Evolutionary conservation across 2,113 vertebrate species (phyloP), one percentile per base, ranked within the genome.

Genomic region (Xyrauchen texanus): DNA sequence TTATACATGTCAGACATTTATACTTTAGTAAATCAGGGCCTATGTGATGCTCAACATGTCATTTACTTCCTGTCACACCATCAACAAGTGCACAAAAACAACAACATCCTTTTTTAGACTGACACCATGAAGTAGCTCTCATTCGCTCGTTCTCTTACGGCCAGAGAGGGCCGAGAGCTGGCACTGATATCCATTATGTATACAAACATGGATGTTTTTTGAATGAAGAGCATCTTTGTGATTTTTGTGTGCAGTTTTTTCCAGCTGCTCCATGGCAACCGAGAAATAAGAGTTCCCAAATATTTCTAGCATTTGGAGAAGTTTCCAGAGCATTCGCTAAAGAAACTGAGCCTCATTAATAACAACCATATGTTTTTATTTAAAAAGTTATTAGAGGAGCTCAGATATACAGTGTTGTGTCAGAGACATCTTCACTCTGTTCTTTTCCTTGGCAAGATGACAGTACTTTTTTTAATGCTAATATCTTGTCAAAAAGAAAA

Each of bases 211-310:
- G 15, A 47, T 6, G 15, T 45, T 63, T 63, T 34, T 34, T 34
- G 11, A 70, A 62, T 12, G 46, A 6, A 76, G 3, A 49, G 11
- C 71, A 63, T 57, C 53, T 62, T 47, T 51, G n/a, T 46, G 47
- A 65, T 47, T 57, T 83, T 77, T 15, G 57, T 45, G 71, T 58
- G 47, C 34, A 46, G 69, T 72, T n/a, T 71, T 42, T 45, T 63
- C 21, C 57, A n/a, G n/a, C 15, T 34, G 9, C 51, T 64, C 78
- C n/a, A 77, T 57, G 74, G 62, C 61, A 88, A 86, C 58, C 4
- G 10, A 9, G 45, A 68, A 70, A 72, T 42, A 72, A 3, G 46
- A 44, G 46, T 63, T 58, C 13, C 12, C 21, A 68, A 79, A 81
- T 44, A 68, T 53, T 55, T 5, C n/a, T 34, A 6, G 74, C 64